Evolutionary conservation across 2,888 invertebrate species (phyloP).

Genomic region (Athetis lepigone): DNA sequence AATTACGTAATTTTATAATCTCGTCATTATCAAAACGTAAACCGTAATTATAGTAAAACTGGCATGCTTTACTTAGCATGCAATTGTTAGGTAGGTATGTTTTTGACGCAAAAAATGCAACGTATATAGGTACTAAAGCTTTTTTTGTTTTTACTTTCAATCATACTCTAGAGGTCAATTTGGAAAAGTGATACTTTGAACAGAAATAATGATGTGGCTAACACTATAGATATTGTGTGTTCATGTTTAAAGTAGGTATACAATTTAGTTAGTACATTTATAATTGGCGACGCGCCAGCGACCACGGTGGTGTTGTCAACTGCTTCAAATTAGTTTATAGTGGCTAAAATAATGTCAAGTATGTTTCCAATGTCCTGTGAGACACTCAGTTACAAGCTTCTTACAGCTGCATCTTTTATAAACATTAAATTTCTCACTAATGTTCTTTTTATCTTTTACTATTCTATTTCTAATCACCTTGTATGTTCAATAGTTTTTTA

Average conservation of each 20-base stretch:
- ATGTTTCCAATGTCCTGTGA: slow-evolving; percentile 57
- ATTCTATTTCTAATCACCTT: too few species aligned
- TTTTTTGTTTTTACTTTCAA: background rate
- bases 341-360: slow-evolving; percentile 68
- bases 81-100: background rate
- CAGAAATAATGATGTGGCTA: slow-evolving; percentile 2
- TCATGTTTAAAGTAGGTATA: slow-evolving; percentile 58
- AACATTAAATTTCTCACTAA: background rate
- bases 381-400: slow-evolving; percentile 24
- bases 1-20: slow-evolving; percentile 11
- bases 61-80: background rate
- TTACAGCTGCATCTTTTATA: slow-evolving; percentile 33
- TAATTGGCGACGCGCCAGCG: slow-evolving; percentile 80
- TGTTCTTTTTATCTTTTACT: background rate
- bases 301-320: slow-evolving; percentile 70
- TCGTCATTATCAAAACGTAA: background rate
- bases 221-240: slow-evolving; percentile 7
- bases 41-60: slow-evolving; percentile 2
- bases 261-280: slow-evolving; percentile 69
- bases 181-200: background rate
- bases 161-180: background rate
- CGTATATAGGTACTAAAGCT: too few species aligned
- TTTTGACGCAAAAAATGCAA: background rate
- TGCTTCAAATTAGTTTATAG: slow-evolving; percentile 77
- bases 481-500: too few species aligned